phyloP scores from a whole-genome alignment of 2,797 vertebrate species.

The Gymnopithys bicolor region DNA sequence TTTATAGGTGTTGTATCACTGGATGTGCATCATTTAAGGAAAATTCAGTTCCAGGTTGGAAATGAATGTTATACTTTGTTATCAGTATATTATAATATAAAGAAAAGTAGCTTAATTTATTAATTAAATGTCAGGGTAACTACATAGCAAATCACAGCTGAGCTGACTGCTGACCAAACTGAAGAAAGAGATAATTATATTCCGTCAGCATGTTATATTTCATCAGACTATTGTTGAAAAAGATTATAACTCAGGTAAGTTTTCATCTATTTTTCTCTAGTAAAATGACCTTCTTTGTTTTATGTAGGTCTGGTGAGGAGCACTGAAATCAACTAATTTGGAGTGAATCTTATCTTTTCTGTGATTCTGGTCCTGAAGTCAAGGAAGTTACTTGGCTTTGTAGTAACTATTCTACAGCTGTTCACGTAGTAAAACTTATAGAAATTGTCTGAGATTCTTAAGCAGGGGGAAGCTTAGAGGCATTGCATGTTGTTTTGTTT shows the following conservation, averaged over 20 bases:
- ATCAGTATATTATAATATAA: neutral
- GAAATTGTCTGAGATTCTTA: neutral
- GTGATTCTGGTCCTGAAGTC: neutral
- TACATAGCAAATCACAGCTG: neutral
- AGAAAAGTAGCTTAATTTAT: neutral
- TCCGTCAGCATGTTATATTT: neutral
- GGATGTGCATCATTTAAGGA: neutral
- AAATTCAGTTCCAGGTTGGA: neutral
- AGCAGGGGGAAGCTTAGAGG: neutral
- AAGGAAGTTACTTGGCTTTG: neutral
- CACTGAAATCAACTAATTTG: neutral
- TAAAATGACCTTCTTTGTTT: neutral
- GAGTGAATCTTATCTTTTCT: neutral
- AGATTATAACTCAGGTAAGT: neutral
- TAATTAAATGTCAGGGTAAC: neutral
- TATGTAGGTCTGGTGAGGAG: neutral
- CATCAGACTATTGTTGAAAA: fast-evolving
- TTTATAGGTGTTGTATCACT: neutral
- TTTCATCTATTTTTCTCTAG: neutral
- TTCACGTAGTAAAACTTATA: neutral
- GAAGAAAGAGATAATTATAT: neutral
- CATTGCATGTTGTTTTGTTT: neutral
- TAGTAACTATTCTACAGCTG: neutral
- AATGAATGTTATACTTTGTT: fast-evolving
- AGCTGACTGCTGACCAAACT: neutral